These are phyloP conservation scores for Odontocolon sp. DNA, from an alignment of 2,888 invertebrate genomes.

Conservation along the genomic window DNA sequence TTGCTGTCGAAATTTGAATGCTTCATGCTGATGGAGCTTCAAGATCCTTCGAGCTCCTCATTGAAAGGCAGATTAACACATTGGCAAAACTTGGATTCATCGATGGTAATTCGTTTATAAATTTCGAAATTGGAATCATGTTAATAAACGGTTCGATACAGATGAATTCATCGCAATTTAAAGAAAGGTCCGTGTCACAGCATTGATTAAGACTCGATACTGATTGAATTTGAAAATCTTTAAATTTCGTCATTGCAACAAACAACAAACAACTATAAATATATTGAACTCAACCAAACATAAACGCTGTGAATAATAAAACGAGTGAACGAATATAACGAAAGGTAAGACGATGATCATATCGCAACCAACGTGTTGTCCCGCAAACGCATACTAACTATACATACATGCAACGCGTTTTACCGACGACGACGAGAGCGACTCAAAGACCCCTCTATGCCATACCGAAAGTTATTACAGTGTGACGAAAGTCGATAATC, in stretches of 20 bases:
- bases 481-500: constrained; percentile 67
- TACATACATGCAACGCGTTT: neutral
- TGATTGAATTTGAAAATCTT: too few relatives aligned
- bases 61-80: too few relatives aligned
- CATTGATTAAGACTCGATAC: too few relatives aligned
- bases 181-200: too few relatives aligned
- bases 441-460: constrained; percentile 49
- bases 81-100: too few relatives aligned
- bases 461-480: constrained; percentile 63
- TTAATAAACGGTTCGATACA: neutral
- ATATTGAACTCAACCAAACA: too few relatives aligned
- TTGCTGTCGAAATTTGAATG: neutral
- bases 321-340: too few relatives aligned
- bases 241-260: too few relatives aligned
- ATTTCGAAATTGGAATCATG: neutral
- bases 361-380: neutral
- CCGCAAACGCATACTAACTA: neutral
- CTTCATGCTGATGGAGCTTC: neutral
- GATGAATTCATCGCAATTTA: too few relatives aligned
- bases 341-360: too few relatives aligned
- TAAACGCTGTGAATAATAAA: too few relatives aligned
- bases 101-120: neutral
- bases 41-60: neutral
- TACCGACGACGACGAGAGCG: constrained; percentile 45
- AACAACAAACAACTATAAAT: too few relatives aligned